Evolutionary conservation across 1,140 invertebrate species (phyloP), one percentile per base, ranked within the genome.

Genomic region (Bemisia tabaci): DNA sequence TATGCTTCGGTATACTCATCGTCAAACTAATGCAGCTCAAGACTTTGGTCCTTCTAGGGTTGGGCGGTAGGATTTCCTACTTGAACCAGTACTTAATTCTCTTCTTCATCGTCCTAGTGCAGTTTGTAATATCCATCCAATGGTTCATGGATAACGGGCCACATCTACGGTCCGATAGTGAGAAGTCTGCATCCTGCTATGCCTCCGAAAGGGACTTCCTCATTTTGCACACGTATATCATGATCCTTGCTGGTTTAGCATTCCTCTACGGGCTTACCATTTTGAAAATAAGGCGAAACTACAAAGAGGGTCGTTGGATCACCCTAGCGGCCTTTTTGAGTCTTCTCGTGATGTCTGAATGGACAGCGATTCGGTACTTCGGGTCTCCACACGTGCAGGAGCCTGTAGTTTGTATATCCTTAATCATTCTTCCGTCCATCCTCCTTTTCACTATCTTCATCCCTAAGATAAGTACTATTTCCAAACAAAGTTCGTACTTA

Each of bases 1-100:
- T 78, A 5, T 74, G 73, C 60, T 78, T 76, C 70, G 75, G 73
- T n/a, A 71, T 75, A 58, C 72, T 79, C 1, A 68, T 79, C 0
- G 68, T 79, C 1, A 76, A 77, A 73, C 72, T 71, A 21, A 79
- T 79, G 77, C 74, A 76, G 62, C 68, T 78, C 9, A 33, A 76
- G 60, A 73, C 75, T 5, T 71, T 77, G 22, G 74, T 75, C 9
- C 68, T 72, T 0, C 66, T 79, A 9, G 78, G 78, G 9, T 68
- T 79, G 0, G 78, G 78, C 24, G 78, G 78, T 22, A 68, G 74
- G 48, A 68, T 77, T 0, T 76, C 73, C 2, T 70, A 74, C 17
- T 65, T 77, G 22, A 78, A 79, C 70, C 76, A 78, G 67, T 74
- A 76, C 62, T 63, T 79, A 9, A 78, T 74, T 5, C 70, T 79